Conservation (phyloP, 2,888 invertebrate genomes). For the Ferrisia virgata region DNA sequence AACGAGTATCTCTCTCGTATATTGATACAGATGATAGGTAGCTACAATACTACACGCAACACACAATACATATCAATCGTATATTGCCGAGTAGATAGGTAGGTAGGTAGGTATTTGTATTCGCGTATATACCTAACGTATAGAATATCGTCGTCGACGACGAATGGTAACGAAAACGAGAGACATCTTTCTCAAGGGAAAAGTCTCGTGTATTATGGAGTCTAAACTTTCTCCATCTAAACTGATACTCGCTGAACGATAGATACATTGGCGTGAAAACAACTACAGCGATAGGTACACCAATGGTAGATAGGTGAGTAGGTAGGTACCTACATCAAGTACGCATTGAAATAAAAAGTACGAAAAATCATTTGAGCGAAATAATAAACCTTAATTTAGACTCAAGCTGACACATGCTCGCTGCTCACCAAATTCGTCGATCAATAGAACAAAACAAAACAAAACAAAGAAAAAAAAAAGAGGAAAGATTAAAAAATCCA, state of each 20-base stretch:
- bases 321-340: background rate
- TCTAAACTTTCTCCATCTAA: background rate
- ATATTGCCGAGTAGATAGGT: too few species aligned
- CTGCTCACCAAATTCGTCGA: background rate
- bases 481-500: background rate
- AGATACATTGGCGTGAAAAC: too few species aligned
- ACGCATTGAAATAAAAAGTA: too few species aligned
- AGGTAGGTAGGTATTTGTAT: background rate
- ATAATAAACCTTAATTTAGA: background rate
- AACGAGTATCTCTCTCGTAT: background rate
- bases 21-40: background rate
- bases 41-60: too few species aligned
- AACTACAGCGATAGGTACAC: too few species aligned
- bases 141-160: too few species aligned
- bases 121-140: too few species aligned
- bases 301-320: too few species aligned
- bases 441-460: background rate
- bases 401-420: too few species aligned
- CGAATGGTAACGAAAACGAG: background rate
- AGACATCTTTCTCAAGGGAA: background rate
- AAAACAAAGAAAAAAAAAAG: background rate
- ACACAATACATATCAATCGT: too few species aligned
- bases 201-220: background rate
- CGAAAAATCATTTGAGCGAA: background rate
- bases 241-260: background rate